phyloP scores from a whole-genome alignment of 2,797 vertebrate genomes.

The Amniataba percoides region DNA sequence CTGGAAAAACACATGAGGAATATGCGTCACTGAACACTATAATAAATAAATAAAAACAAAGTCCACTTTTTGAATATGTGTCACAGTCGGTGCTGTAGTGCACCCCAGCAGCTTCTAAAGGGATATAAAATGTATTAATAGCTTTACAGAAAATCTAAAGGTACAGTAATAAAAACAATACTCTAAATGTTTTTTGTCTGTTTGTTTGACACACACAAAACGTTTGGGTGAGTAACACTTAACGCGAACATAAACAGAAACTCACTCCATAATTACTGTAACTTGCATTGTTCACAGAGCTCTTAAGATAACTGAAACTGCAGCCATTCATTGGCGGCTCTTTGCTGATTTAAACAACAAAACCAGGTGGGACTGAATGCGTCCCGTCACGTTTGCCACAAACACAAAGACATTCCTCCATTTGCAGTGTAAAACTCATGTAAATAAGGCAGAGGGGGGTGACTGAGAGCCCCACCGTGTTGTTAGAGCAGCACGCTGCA shows the following conservation, averaged over 20 bases:
- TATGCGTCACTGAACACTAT: neutral
- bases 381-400: neutral
- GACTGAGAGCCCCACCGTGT: neutral
- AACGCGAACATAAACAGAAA: too few relatives aligned
- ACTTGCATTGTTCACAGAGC: neutral
- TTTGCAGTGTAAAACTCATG: constrained; percentile 6
- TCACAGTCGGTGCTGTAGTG: fast-evolving
- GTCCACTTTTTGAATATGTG: neutral
- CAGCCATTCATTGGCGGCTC: neutral
- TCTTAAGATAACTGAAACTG: neutral
- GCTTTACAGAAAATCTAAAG: neutral
- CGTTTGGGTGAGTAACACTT: too few relatives aligned
- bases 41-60: neutral
- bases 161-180: too few relatives aligned
- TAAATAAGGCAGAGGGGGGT: constrained; percentile 10
- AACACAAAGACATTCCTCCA: neutral
- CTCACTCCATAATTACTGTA: too few relatives aligned
- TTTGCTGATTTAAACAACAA: neutral
- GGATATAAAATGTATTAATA: neutral
- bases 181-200: too few relatives aligned
- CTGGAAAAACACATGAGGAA: constrained; percentile 74
- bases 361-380: neutral
- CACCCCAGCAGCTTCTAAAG: too few relatives aligned
- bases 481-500: constrained; percentile 41
- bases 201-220: too few relatives aligned